Conservation (phyloP, 30 jellyfish, hydroid and myxozoan species). For the Hydractinia symbiolongicarpus region DNA sequence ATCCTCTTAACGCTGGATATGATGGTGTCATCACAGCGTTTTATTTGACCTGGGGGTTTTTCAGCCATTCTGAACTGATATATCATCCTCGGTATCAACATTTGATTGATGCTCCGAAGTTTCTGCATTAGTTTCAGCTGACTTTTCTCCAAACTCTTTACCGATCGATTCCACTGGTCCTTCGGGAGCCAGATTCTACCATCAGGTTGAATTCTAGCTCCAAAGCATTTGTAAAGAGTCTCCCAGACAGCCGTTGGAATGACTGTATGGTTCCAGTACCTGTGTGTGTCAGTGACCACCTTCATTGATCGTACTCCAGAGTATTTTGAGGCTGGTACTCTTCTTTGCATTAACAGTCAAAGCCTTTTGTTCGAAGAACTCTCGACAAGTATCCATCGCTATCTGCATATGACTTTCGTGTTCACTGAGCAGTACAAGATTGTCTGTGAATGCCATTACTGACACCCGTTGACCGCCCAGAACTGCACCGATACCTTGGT, state of each 20-base stretch:
- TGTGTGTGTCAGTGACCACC: conserved; percentile 2
- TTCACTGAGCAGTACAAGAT: background rate
- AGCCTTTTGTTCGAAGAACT: background rate
- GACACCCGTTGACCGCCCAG: background rate
- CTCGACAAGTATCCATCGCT: background rate
- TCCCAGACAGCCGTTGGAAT: background rate
- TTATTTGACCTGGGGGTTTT: too few species aligned
- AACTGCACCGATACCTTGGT: background rate
- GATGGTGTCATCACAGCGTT: too few species aligned
- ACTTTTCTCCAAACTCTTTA: background rate
- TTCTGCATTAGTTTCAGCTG: conserved; percentile 1
- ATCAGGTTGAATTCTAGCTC: background rate
- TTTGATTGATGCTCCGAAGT: too few species aligned
- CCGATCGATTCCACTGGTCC: background rate
- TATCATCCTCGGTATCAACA: background rate
- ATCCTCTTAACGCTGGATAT: too few species aligned
- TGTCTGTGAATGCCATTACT: background rate
- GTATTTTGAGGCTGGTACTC: background rate
- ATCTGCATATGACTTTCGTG: too few species aligned
- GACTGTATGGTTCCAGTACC: background rate
- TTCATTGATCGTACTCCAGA: background rate
- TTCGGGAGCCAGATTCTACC: conserved; percentile 1
- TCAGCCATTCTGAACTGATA: background rate
- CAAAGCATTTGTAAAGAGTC: background rate
- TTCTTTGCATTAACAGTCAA: conserved; percentile 6